These are phyloP conservation scores for Anoplophora glabripennis DNA, from an alignment of 1,140 invertebrate genomes.

Conservation along the genomic window DNA sequence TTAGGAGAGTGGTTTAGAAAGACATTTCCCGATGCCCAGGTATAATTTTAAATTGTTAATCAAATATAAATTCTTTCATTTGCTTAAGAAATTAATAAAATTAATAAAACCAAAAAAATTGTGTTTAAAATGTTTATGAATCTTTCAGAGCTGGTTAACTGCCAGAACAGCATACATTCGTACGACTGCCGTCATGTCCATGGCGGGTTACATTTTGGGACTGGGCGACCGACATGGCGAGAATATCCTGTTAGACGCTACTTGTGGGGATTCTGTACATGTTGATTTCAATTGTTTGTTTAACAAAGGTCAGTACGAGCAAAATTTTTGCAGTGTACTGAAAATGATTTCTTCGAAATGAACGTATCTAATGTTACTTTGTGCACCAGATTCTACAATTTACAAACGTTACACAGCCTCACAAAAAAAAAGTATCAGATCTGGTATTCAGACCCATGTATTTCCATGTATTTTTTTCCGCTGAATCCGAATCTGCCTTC, in stretches of 20 bases:
- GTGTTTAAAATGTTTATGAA: not conserved
- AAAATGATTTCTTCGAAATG: too few relatives aligned
- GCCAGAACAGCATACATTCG: conserved; percentile 84
- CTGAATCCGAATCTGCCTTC: too few relatives aligned
- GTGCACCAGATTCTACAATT: too few relatives aligned
- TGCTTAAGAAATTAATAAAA: not conserved
- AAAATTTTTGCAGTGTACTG: too few relatives aligned
- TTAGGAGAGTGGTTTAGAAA: conserved; percentile 89
- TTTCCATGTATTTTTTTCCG: too few relatives aligned
- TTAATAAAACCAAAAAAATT: not conserved
- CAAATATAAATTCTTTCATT: not conserved
- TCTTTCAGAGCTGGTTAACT: conserved; percentile 62
- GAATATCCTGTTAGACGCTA: conserved; percentile 93
- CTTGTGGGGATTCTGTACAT: conserved; percentile 89
- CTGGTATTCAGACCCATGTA: too few relatives aligned
- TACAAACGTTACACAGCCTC: too few relatives aligned
- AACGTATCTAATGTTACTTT: too few relatives aligned
- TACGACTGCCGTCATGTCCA: conserved; percentile 95
- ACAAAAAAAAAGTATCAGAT: too few relatives aligned
- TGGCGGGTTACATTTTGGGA: conserved; percentile 96
- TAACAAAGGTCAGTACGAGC: conserved; percentile 65
- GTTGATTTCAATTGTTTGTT: conserved; percentile 99
- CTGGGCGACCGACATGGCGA: conserved; percentile 97
- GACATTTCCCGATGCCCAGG: conserved; percentile 85
- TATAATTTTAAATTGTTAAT: conserved; percentile 31